phyloP scores from a whole-genome alignment of 1,140 invertebrate genomes.

The Drosophila nannoptera region DNA sequence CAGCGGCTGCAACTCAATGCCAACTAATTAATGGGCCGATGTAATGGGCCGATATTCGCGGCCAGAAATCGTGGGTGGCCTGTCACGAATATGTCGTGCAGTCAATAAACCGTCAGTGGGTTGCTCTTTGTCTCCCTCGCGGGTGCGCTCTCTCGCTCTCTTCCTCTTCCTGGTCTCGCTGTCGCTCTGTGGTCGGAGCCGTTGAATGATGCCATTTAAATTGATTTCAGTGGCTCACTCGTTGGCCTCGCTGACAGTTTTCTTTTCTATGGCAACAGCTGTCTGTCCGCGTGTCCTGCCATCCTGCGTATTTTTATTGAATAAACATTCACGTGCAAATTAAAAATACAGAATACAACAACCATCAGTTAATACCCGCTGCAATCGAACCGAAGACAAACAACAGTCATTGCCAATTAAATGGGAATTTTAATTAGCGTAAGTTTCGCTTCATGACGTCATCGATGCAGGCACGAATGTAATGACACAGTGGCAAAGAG shows the following conservation, averaged over 20 bases:
- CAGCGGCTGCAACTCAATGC: slow-evolving; percentile 60
- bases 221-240: slow-evolving; percentile 65
- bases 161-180: not conserved
- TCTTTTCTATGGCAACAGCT: slow-evolving; percentile 40
- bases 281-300: slow-evolving; percentile 30
- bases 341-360: slow-evolving; percentile 13
- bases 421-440: slow-evolving; percentile 76
- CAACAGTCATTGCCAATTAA: slow-evolving; percentile 75
- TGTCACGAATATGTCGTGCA: slow-evolving; percentile 65
- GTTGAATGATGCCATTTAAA: slow-evolving; percentile 73
- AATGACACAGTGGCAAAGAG: slow-evolving; percentile 1
- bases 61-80: slow-evolving; percentile 47
- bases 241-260: slow-evolving; percentile 55
- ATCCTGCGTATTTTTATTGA: slow-evolving; percentile 68
- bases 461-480: slow-evolving; percentile 14
- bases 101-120: slow-evolving; percentile 73
- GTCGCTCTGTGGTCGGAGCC: slow-evolving; percentile 59
- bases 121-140: slow-evolving; percentile 33
- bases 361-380: not conserved
- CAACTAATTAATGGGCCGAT: slow-evolving; percentile 72
- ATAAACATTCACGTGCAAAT: slow-evolving; percentile 55
- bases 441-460: slow-evolving; percentile 65
- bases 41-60: slow-evolving; percentile 59
- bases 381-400: slow-evolving; percentile 71
- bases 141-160: slow-evolving; percentile 2